Evolutionary conservation across 2,888 invertebrate species (phyloP), one percentile per base, ranked within the genome.

Genomic region (Torymus tubicola): DNA sequence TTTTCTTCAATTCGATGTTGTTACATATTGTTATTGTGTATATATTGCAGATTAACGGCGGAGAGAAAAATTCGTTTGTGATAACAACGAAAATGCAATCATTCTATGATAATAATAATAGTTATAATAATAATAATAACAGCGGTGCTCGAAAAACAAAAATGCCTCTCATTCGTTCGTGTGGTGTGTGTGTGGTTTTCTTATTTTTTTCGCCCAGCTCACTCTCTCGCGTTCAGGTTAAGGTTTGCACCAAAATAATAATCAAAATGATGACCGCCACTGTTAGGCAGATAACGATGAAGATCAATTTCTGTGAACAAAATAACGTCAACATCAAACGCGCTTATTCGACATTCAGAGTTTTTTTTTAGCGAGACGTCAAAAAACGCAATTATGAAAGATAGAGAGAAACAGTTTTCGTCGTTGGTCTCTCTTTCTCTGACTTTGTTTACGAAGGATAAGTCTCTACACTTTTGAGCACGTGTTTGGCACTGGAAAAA

Each of bases 251-350:
- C 88, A 96, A 93, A 92, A 95, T 92, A 92, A 95, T 94, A 93
- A 94, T 93, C 92, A 95, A 93, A 93, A 96, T 94, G 92, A 94
- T 93, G 94, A 94, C 92, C 92, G 94, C 94, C 92, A 96, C 93
- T 91, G 94, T 92, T 93, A 96, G 93, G 94, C 96, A 96, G 93
- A 96, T 94, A 92, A 95, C 93, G 94, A 96, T 95, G 94, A 95
- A 94, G 94, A 96, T 95, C 94, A 95, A 95, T 95, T 96, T 96
- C 96, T 96, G 96, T 91, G 94, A 95, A 91, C 89, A 91, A 88
- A 91, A 89, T 83, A 88, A 86, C 80, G 82, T 84, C 78, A 86
- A 76, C 75, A 81, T 86, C 78, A 86, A 83, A 77, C 57, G 63
- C 76, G 63, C 65, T 80, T 77, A 53, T 78, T 31, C 63, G 68